Conservation (phyloP, 30 jellyfish, hydroid and myxozoan genomes). For the Hydractinia symbiolongicarpus region DNA sequence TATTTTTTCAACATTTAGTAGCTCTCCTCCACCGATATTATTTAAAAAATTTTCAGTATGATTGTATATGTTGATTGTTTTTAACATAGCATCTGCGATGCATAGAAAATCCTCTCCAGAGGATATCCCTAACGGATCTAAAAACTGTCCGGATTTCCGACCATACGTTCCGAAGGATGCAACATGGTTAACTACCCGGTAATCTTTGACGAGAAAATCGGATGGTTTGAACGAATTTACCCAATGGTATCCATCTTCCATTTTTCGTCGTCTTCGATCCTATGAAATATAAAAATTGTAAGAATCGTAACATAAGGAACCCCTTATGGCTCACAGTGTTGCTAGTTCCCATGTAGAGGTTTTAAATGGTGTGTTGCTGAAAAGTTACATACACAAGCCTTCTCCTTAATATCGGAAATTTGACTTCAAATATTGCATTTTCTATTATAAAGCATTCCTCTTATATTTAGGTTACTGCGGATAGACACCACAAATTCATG, state of each 20-base stretch:
- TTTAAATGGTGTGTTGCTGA: too few relatives aligned
- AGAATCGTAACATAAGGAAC: too few relatives aligned
- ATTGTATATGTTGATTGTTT: background rate
- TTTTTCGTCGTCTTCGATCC: background rate
- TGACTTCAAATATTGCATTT: too few relatives aligned
- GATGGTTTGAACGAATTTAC: background rate
- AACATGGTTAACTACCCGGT: slow-evolving; percentile 4
- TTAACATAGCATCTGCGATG: slow-evolving; percentile 9
- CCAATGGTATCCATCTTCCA: slow-evolving; percentile 14
- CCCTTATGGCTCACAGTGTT: too few relatives aligned
- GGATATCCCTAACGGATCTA: slow-evolving; percentile 17
- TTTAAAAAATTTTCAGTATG: background rate
- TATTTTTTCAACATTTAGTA: too few relatives aligned
- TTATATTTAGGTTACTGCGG: too few relatives aligned
- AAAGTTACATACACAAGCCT: too few relatives aligned
- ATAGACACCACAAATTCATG: too few relatives aligned
- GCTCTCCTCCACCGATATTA: background rate
- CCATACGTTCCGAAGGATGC: background rate
- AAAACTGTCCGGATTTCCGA: slow-evolving; percentile 1
- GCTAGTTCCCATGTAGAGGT: too few relatives aligned
- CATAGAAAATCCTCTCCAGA: slow-evolving; percentile 10
- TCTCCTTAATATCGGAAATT: too few relatives aligned
- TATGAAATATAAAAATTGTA: too few relatives aligned
- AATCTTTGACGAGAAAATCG: background rate
- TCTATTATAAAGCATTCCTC: too few relatives aligned